Conservation (phyloP, 2,888 invertebrate genomes). For the Spisula solida region DNA sequence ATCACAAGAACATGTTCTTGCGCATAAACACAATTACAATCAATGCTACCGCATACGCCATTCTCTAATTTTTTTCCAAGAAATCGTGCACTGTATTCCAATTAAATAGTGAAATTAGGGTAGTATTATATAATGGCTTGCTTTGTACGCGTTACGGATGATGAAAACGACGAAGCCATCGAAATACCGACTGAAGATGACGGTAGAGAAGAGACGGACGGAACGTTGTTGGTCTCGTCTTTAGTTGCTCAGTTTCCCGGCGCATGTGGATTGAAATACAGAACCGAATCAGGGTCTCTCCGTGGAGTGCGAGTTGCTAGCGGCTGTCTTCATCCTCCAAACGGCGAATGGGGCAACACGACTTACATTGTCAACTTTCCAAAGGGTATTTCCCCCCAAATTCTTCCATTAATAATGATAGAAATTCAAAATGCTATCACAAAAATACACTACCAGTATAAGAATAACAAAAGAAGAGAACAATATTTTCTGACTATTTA, state of each 20-base stretch:
- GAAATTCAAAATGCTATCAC: no score
- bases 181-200: conserved; percentile 98
- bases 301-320: conserved; percentile 92
- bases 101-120: not conserved
- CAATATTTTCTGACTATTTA: no score
- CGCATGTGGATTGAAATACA: conserved; percentile 98
- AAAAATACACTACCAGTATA: not conserved
- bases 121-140: conserved; percentile 46
- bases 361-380: conserved; percentile 91
- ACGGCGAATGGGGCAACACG: conserved; percentile 92
- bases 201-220: conserved; percentile 87
- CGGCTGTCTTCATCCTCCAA: conserved; percentile 95
- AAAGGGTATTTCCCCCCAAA: conserved; percentile 83
- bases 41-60: conserved; percentile 31
- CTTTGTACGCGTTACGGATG: conserved; percentile 97
- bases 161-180: conserved; percentile 96
- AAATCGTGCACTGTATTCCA: conserved; percentile 15
- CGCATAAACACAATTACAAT: not conserved
- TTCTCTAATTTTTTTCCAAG: not conserved
- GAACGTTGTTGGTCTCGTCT: conserved; percentile 96
- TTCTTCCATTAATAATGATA: no score
- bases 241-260: conserved; percentile 98
- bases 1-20: not conserved
- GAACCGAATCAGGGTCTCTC: conserved; percentile 91
- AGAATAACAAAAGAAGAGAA: no score